Conservation (phyloP, 2,113 vertebrate genomes). For the Indri indri region DNA sequence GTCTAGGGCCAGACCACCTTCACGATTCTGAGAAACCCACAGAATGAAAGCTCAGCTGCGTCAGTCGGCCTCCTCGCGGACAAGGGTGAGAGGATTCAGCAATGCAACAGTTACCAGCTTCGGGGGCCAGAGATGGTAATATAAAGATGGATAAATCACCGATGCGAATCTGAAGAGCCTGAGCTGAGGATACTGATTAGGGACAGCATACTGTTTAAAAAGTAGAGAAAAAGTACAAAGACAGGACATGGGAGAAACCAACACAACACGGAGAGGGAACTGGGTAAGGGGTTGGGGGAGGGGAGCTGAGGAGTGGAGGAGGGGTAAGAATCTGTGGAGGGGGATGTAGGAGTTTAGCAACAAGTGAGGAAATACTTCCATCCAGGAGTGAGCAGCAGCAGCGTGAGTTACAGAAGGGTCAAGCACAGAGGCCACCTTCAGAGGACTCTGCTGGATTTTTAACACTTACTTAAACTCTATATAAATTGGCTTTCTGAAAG, state of each 20-base stretch:
- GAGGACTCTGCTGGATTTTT: not conserved
- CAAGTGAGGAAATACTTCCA: not conserved
- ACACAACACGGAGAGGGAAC: fast-evolving
- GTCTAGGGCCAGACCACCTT: not conserved
- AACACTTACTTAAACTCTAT: not conserved
- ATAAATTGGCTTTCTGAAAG: not conserved
- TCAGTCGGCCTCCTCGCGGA: not conserved
- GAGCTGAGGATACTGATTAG: not conserved
- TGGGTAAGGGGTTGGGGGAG: fast-evolving
- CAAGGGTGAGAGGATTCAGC: not conserved
- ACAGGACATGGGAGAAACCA: not conserved
- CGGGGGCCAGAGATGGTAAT: not conserved
- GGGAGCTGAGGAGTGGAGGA: not conserved
- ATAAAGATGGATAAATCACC: not conserved
- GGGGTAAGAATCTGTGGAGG: fast-evolving
- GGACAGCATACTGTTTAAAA: not conserved
- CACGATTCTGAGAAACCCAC: not conserved
- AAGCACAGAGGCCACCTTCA: not conserved
- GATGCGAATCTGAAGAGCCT: not conserved
- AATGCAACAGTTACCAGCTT: not conserved
- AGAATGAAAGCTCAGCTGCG: not conserved
- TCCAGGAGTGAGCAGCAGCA: not conserved
- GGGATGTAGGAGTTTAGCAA: not conserved
- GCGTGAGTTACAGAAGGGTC: not conserved
- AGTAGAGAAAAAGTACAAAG: not conserved